Percentiles rank a stretch among this genome's conserved stretches.
Evolutionary conservation across 2,797 vertebrate species (phyloP).

Genomic region (Ciconia nigra): DNA sequence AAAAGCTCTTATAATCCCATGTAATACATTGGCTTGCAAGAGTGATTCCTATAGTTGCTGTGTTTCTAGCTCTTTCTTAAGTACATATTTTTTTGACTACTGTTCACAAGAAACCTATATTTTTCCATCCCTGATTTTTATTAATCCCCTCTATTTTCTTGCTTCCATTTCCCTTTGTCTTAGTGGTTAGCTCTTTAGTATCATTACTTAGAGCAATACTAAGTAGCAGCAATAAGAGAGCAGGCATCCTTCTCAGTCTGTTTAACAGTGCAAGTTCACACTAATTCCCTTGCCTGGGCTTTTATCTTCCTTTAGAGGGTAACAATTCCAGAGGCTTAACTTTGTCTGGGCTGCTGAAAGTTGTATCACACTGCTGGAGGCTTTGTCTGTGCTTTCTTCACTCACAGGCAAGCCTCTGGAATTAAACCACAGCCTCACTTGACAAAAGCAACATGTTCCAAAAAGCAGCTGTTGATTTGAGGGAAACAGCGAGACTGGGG

Average conservation of each 20-base stretch:
- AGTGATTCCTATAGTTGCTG: neutral
- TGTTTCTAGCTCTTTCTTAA: neutral
- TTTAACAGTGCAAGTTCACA: slow-evolving; percentile 19
- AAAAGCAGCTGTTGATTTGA: neutral
- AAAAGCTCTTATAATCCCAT: neutral
- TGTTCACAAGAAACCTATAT: neutral
- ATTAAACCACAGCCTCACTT: neutral
- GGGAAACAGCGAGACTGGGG: neutral
- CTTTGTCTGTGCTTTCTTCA: neutral
- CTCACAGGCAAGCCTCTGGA: neutral
- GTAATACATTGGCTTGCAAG: neutral
- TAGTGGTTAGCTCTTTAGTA: neutral
- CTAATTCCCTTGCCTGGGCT: slow-evolving; percentile 1
- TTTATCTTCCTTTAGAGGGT: slow-evolving; percentile 56
- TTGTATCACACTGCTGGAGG: slow-evolving; percentile 21
- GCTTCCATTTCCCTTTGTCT: neutral
- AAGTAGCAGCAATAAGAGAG: neutral
- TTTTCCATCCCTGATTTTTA: neutral
- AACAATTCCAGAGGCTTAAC: slow-evolving; percentile 47
- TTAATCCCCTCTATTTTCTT: neutral
- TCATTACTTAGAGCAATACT: neutral
- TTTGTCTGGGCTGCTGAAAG: slow-evolving; percentile 33
- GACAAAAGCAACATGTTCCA: neutral
- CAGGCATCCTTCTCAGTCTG: neutral
- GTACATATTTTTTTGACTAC: neutral